These are phyloP conservation scores for Luidia sarsii DNA, from an alignment of 53 echinoderm and acorn worm genomes.

Conservation along the genomic window DNA sequence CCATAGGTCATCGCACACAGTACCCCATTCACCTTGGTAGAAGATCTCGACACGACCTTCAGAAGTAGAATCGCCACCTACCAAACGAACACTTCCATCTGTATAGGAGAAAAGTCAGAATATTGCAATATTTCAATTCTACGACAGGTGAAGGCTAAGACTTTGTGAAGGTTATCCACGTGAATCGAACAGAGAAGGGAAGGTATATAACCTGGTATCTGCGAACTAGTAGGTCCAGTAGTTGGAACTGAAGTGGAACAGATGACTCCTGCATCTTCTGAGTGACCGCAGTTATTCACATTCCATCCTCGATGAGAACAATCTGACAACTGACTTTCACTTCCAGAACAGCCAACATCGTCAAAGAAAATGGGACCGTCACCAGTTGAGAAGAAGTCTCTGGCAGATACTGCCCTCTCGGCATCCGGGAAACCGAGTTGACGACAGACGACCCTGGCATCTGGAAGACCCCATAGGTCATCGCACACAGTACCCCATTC, in stretches of 20 bases:
- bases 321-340: conserved; percentile 14
- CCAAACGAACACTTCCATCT: conserved; percentile 8
- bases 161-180: no score
- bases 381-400: neutral
- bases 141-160: no score
- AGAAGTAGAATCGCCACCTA: neutral
- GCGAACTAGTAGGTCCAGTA: neutral
- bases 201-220: neutral
- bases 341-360: neutral
- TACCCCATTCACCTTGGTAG: neutral
- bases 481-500: conserved; percentile 37
- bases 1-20: conserved; percentile 14
- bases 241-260: conserved; percentile 11
- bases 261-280: conserved; percentile 40
- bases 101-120: neutral
- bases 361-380: conserved; percentile 12
- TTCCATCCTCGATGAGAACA: conserved; percentile 15
- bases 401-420: conserved; percentile 7
- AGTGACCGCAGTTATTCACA: conserved; percentile 17
- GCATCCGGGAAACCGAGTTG: conserved; percentile 37
- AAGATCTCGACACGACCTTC: neutral
- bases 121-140: neutral
- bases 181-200: no score
- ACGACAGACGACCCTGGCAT: conserved; percentile 42
- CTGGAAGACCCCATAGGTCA: conserved; percentile 23